Percentiles rank a stretch among this genome's conserved stretches.
Evolutionary conservation across 2,113 vertebrate species (phyloP).

Genomic region (Callospermophilus lateralis): DNA sequence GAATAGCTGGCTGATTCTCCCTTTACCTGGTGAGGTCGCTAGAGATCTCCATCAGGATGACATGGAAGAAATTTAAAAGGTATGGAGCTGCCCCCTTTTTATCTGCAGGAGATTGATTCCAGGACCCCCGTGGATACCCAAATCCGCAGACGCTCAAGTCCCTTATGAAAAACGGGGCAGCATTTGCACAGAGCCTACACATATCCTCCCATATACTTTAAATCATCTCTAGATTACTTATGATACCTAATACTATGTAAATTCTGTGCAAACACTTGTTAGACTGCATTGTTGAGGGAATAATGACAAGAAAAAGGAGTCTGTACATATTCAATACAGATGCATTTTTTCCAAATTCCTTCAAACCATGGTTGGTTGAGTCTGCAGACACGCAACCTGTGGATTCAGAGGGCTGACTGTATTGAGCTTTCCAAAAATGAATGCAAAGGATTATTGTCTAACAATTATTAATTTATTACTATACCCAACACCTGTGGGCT

Average conservation of each 20-base stretch:
- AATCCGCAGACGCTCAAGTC: background rate
- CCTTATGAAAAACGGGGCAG: background rate
- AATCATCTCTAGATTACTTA: background rate
- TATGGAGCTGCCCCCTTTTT: background rate
- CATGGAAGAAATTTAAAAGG: conserved; percentile 17
- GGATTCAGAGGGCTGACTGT: background rate
- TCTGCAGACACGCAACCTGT: background rate
- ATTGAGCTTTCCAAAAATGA: conserved; percentile 11
- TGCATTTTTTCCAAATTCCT: background rate
- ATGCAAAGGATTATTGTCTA: background rate
- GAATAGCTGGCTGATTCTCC: background rate
- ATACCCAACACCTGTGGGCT: background rate
- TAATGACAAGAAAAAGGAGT: background rate
- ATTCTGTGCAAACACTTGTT: background rate
- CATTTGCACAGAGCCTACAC: background rate
- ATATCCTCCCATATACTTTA: background rate
- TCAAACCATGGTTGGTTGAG: background rate
- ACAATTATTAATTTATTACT: background rate
- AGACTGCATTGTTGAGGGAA: background rate
- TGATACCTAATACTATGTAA: background rate
- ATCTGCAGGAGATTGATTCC: background rate
- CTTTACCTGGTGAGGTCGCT: background rate
- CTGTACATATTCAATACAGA: background rate
- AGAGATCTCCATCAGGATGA: background rate
- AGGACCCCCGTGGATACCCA: background rate